Conservation (phyloP, 1,140 invertebrate genomes). For the Sitodiplosis mosellana region DNA sequence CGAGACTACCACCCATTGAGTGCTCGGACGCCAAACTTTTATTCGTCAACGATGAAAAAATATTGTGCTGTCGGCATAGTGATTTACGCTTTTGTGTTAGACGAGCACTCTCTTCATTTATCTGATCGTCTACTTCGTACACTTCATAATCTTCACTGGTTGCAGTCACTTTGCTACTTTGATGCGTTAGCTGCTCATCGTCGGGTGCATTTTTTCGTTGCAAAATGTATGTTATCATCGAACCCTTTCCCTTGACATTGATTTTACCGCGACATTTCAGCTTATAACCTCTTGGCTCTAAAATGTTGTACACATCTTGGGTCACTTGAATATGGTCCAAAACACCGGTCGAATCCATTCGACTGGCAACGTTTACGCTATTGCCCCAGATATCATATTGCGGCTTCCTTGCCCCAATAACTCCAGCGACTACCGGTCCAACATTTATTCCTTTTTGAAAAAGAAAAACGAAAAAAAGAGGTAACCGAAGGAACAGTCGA, state of each 20-base stretch:
- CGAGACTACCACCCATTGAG: constrained; percentile 9
- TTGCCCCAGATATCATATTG: constrained; percentile 92
- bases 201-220: background rate
- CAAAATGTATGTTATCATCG: constrained; percentile 86
- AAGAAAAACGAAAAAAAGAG: background rate
- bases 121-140: background rate
- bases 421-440: constrained; percentile 86
- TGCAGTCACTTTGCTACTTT: background rate
- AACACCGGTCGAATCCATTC: constrained; percentile 74
- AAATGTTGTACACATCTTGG: constrained; percentile 65
- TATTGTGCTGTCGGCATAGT: constrained; percentile 22
- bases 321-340: constrained; percentile 74
- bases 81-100: constrained; percentile 22
- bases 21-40: constrained; percentile 12
- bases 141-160: background rate
- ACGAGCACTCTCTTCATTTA: constrained; percentile 3
- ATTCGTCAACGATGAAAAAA: constrained; percentile 14
- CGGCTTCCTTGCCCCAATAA: constrained; percentile 82
- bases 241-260: constrained; percentile 84
- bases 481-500: background rate
- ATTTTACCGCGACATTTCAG: constrained; percentile 64
- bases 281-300: constrained; percentile 51
- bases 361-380: constrained; percentile 80
- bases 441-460: constrained; percentile 64
- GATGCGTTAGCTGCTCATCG: background rate